Evolutionary conservation across 2,888 invertebrate species (phyloP).

Genomic region (Tubulanus polymorphus): DNA sequence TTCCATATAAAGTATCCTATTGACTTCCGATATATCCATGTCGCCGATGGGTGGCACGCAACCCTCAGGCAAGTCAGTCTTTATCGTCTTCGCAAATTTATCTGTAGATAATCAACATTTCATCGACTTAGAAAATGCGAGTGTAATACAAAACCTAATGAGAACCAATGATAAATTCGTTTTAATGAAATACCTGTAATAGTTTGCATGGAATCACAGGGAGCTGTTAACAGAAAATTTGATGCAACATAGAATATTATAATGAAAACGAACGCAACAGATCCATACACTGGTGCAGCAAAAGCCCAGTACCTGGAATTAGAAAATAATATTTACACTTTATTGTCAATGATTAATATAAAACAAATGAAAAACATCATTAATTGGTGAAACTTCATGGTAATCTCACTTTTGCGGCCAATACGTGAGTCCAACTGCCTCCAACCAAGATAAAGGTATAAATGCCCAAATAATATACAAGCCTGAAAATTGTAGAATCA

Average conservation of each 20-base stretch:
- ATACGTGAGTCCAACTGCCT: constrained; percentile 70
- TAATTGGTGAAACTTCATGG: too few species aligned
- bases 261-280: constrained; percentile 70
- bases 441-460: constrained; percentile 69
- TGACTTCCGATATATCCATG: constrained; percentile 44
- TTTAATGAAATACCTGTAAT: too few species aligned
- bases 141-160: too few species aligned
- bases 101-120: too few species aligned
- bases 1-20: constrained; percentile 26
- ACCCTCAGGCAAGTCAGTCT: constrained; percentile 26
- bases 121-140: too few species aligned
- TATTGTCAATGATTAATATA: too few species aligned
- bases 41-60: constrained; percentile 47
- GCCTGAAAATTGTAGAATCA: too few species aligned
- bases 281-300: constrained; percentile 74
- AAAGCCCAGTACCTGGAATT: constrained; percentile 70
- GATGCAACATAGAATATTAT: constrained; percentile 71
- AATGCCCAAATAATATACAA: constrained; percentile 83
- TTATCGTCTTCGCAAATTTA: too few species aligned
- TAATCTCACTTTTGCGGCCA: constrained; percentile 69
- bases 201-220: constrained; percentile 41
- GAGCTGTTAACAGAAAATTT: constrained; percentile 71
- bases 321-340: constrained; percentile 1
- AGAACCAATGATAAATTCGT: too few species aligned
- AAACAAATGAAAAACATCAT: too few species aligned